A percentile compares a stretch with the other conserved stretches of the same genome.
Evolutionary conservation across 1,140 invertebrate species (phyloP).

Genomic region (Leptestheria dahalacensis): DNA sequence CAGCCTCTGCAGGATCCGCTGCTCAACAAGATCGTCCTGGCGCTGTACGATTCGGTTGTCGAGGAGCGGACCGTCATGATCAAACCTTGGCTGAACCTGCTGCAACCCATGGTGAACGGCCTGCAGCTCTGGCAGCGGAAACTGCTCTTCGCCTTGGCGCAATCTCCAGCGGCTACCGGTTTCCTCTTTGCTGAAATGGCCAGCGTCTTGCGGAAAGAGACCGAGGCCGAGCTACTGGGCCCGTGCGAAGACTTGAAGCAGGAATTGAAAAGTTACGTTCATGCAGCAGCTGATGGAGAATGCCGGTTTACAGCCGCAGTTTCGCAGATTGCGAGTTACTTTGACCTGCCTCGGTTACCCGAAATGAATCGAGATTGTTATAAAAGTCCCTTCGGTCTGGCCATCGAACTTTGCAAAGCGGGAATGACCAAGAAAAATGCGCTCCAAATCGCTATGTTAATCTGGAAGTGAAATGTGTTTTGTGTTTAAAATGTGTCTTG

Average conservation of each 20-base stretch:
- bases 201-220: neutral
- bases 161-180: neutral
- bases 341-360: neutral
- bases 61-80: slow-evolving; percentile 3
- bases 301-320: neutral
- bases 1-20: neutral
- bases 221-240: neutral
- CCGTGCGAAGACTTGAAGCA: neutral
- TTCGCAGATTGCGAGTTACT: neutral
- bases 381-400: neutral
- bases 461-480: neutral
- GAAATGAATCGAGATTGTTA: neutral
- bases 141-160: neutral
- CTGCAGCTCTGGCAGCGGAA: slow-evolving; percentile 1
- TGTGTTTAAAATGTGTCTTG: neutral
- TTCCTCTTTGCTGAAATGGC: neutral
- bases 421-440: neutral
- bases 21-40: neutral
- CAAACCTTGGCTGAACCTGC: slow-evolving; percentile 3
- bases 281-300: neutral
- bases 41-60: slow-evolving; percentile 1
- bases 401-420: neutral
- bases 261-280: neutral
- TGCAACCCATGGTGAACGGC: neutral
- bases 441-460: neutral